Conservation (phyloP, 2,888 invertebrate genomes). For the Eupithecia abbreviata region DNA sequence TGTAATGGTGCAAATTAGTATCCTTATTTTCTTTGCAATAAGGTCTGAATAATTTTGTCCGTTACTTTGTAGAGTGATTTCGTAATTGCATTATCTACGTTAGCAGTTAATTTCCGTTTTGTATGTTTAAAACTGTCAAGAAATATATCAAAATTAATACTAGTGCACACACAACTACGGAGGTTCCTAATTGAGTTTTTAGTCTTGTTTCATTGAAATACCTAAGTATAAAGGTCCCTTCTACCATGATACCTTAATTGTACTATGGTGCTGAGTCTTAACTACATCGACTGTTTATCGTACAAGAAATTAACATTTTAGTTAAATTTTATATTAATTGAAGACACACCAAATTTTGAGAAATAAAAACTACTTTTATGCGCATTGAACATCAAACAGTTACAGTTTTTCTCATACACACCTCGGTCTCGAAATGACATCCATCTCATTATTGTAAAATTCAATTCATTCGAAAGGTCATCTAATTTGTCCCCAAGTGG, state of each 20-base stretch:
- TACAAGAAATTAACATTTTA: not conserved
- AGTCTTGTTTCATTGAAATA: not conserved
- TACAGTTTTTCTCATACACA: not conserved
- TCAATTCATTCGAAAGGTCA: constrained; percentile 65
- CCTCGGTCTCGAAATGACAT: not conserved
- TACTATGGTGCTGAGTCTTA: not conserved
- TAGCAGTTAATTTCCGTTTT: constrained; percentile 58
- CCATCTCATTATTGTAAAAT: constrained; percentile 11
- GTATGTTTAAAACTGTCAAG: constrained; percentile 46
- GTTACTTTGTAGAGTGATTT: constrained; percentile 57
- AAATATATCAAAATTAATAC: not conserved
- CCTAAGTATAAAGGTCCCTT: not conserved
- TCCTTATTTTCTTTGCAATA: constrained; percentile 6
- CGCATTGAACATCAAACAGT: not conserved
- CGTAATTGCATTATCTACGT: constrained; percentile 68
- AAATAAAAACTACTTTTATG: not conserved
- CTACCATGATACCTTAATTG: not conserved
- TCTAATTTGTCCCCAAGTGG: constrained; percentile 70
- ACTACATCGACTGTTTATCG: not conserved
- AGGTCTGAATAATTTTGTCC: constrained; percentile 37
- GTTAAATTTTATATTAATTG: not conserved
- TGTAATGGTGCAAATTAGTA: not conserved
- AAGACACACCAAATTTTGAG: not conserved
- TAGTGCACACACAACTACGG: not conserved
- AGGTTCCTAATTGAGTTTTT: not conserved